Conservation (phyloP, 2,888 invertebrate genomes). For the Tyria jacobaeae region DNA sequence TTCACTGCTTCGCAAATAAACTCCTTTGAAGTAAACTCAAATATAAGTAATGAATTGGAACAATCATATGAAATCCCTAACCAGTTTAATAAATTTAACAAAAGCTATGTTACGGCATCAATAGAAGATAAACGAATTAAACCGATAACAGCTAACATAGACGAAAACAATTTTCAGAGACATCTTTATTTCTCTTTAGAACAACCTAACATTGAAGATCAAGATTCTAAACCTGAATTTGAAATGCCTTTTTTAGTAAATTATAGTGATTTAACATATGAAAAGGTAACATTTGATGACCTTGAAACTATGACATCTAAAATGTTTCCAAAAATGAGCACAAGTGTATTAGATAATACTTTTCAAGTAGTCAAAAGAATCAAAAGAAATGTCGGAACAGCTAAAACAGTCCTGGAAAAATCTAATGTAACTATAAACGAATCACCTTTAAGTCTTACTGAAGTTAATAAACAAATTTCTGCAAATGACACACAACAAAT, state of each 20-base stretch:
- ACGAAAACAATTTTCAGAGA: background rate
- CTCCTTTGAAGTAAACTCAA: background rate
- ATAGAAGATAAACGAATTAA: background rate
- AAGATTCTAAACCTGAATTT: background rate
- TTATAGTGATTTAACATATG: background rate
- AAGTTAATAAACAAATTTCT: background rate
- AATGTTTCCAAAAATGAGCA: background rate
- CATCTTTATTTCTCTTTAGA: background rate
- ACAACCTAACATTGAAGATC: background rate
- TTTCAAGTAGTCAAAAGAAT: background rate
- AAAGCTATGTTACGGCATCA: background rate
- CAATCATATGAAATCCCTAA: background rate
- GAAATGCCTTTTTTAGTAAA: background rate
- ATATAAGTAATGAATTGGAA: background rate
- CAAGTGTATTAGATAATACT: background rate
- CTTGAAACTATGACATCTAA: background rate
- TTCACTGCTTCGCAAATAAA: background rate
- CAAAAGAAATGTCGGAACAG: conserved; percentile 11
- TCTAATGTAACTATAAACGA: conserved; percentile 1
- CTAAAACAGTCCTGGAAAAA: conserved; percentile 1
- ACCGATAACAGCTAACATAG: background rate
- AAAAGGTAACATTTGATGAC: background rate
- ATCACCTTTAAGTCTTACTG: background rate
- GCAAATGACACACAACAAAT: background rate
- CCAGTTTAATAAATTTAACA: background rate